Evolutionary conservation across 2,888 invertebrate species (phyloP).

Genomic region (Nemoura dubitans): DNA sequence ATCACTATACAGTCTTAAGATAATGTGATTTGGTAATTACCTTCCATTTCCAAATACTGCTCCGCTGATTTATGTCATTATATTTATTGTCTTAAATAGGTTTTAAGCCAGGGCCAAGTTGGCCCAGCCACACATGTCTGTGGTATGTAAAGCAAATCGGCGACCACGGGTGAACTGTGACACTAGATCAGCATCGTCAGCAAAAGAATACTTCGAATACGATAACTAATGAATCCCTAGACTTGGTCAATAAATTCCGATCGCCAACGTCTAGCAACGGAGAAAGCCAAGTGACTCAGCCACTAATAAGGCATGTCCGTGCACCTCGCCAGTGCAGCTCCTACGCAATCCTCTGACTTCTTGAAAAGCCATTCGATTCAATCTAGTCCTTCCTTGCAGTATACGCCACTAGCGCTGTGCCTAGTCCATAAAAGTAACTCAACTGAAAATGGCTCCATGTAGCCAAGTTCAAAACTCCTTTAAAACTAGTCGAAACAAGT

Average conservation of each 20-base stretch:
- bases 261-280: neutral
- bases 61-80: neutral
- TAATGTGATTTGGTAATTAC: neutral
- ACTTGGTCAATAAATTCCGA: neutral
- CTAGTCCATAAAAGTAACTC: neutral
- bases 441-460: neutral
- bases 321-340: neutral
- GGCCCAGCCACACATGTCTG: slow-evolving; percentile 12
- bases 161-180: neutral
- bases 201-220: neutral
- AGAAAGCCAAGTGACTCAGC: neutral
- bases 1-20: neutral
- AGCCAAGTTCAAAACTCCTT: too few relatives aligned
- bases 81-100: neutral
- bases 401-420: neutral
- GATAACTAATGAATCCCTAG: neutral
- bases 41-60: neutral
- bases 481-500: too few relatives aligned
- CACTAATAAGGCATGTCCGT: neutral
- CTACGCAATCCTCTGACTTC: neutral
- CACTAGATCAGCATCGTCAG: neutral
- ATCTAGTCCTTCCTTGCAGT: neutral
- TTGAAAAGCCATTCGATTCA: neutral
- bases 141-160: neutral
- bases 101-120: slow-evolving; percentile 7